phyloP scores from a whole-genome alignment of 2,797 vertebrate genomes.

The Coluber constrictor region DNA sequence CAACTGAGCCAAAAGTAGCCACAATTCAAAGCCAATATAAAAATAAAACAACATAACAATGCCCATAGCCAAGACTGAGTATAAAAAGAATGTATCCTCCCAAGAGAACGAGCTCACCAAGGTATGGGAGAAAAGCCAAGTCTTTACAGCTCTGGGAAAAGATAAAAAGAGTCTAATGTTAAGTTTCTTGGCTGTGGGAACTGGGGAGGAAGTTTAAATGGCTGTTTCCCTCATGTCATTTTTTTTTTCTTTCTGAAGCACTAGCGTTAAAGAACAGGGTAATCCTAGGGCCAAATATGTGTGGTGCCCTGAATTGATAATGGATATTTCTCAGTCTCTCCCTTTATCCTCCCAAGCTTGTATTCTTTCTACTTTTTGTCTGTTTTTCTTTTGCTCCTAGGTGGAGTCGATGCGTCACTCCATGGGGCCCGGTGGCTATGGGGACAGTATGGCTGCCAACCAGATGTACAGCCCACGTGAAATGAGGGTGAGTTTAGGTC shows the following conservation, averaged over 20 bases:
- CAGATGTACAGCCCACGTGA: constrained; percentile 77
- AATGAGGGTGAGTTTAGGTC: constrained; percentile 68
- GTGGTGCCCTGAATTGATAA: too few relatives aligned
- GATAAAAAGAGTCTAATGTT: not conserved
- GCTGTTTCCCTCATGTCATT: not conserved
- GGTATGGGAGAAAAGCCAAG: not conserved
- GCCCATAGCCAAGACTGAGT: not conserved
- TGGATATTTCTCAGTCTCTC: not conserved
- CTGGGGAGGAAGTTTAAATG: not conserved
- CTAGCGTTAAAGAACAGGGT: not conserved
- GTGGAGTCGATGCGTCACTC: constrained; percentile 74
- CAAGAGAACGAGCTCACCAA: not conserved
- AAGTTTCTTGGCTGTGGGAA: not conserved
- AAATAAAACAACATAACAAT: not conserved
- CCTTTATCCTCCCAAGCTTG: not conserved
- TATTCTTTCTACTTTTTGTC: not conserved
- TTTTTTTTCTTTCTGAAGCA: not conserved
- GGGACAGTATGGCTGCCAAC: constrained; percentile 69
- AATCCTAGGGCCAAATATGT: not conserved
- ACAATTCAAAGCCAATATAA: not conserved
- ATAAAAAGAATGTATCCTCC: not conserved
- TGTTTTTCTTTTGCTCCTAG: constrained; percentile 41
- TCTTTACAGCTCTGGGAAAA: not conserved
- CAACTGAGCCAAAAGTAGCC: not conserved
- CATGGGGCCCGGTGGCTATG: constrained; percentile 69